Evolutionary conservation across 2,797 vertebrate genomes (phyloP), one percentile per base, ranked within the genome.

Genomic region (Bradypodion ventrale): DNA sequence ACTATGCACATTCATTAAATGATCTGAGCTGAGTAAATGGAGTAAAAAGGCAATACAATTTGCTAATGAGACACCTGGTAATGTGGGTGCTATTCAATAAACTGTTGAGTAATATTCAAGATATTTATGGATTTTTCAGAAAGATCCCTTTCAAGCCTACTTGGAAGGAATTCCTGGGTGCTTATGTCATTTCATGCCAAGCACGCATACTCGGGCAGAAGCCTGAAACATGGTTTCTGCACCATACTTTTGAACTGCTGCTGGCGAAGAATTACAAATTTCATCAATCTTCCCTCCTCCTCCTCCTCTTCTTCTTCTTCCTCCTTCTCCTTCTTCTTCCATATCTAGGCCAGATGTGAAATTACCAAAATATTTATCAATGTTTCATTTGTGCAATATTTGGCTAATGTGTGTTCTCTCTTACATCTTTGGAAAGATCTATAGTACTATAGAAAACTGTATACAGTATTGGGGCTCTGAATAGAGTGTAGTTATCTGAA

Each of bases 1-100:
- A 60, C 7, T 44, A 59, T 25, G 27, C 68, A 32, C 37, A 62
- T 81, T 60, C 56, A 72, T 60, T 52, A 81, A 72, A 73, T 60
- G 19, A 62, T 60, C 52, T 72, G 52, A n/a, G 37, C 12, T 73
- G 27, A 16, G 21, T 72, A 72, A 81, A 81, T 72, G 60, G 19
- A 72, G 56, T 10, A 44, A 32, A 70, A 81, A 44, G 68, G 52
- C 68, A 60, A 81, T 81, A n/a, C 27, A 81, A 72, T 60, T 70
- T 72, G 68, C 19, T 44, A 42, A 81, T 62, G 52, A 72, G 68
- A 32, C 37, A 73, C 10, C n/a, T 73, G 68, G 27, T 59, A 25
- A 32, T 81, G 69, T 69, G 46, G 23, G 10, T 66, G 7, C 9
- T 29, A 44, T 60, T 29, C 10, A 70, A 70, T 15, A 13, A 60